These are phyloP conservation scores for Drosophila pegasa DNA, from an alignment of 2,888 invertebrate species.

Conservation along the genomic window DNA sequence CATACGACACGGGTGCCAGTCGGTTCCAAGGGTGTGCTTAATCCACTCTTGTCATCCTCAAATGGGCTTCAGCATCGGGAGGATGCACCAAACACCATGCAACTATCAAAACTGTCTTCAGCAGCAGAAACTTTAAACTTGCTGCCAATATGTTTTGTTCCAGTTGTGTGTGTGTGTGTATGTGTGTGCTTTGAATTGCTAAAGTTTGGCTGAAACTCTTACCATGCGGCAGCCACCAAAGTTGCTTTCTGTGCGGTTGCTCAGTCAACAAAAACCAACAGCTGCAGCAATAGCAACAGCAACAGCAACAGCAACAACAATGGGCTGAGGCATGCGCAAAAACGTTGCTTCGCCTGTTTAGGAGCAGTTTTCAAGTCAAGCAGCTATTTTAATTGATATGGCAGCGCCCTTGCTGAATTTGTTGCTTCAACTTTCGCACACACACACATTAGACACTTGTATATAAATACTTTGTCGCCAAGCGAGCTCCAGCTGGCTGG, in stretches of 20 bases:
- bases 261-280: constrained; percentile 35
- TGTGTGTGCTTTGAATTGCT: constrained; percentile 21
- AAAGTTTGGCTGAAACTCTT: constrained; percentile 47
- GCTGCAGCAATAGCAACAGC: constrained; percentile 17
- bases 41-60: constrained; percentile 37
- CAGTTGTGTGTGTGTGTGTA: constrained; percentile 27
- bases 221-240: constrained; percentile 41
- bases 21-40: constrained; percentile 2
- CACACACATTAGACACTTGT: constrained; percentile 6
- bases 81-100: constrained; percentile 49
- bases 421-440: constrained; percentile 11
- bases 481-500: not conserved
- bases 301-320: constrained; percentile 23
- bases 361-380: constrained; percentile 59
- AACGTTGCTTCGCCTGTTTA: constrained; percentile 40
- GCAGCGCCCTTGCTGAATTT: constrained; percentile 36
- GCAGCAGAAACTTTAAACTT: constrained; percentile 55
- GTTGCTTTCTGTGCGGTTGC: constrained; percentile 60
- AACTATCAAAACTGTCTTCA: constrained; percentile 72
- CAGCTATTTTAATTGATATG: constrained; percentile 75
- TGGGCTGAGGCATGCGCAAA: constrained; percentile 15
- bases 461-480: constrained; percentile 42
- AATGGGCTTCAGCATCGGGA: constrained; percentile 37
- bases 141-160: constrained; percentile 7
- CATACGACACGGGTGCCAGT: constrained; percentile 37